Base-by-base conservation (phyloP, 2,797 vertebrate species). In the Streptopelia turtur region DNA sequence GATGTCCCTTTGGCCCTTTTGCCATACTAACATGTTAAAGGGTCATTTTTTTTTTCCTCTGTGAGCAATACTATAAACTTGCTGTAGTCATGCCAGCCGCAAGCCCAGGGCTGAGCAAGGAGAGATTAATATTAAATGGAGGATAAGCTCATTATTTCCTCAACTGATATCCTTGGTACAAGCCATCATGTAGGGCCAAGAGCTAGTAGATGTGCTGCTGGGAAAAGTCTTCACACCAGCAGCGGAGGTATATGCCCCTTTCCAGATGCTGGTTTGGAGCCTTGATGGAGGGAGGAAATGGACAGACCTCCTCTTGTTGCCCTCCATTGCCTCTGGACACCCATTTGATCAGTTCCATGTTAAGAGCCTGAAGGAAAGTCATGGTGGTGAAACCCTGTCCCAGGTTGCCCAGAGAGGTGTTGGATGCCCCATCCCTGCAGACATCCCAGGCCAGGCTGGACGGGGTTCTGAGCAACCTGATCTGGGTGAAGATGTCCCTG, bases 61-160 rank as follows among this genome's bases (percentile, higher is more conserved):
- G 0, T 11, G 13, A 83, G 24, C 20, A 14, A 10, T 43, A 31
- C 35, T 83, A 80, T 30, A 50, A 78, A 49, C 35, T 6, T 78
- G 31, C 45, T 50, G 17, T 20, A 33, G 53, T 11, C 10, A 41
- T 0, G 0, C 9, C 11, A 74, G 43, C 12, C 24, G 53, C 1
- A 1, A 85, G 57, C 10, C 31, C 31, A 49, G 27, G 10, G 7
- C 17, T 74, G 52, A 83, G 82, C 24, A 28, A 68, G 33, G 33
- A 80, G 18, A 72, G 30, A 18, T 70, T 30, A 24, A 52, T 8
- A 43, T 45, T 60, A 60, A 94, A 72, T 5, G 45, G 59, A 1
- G 3, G 5, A 11, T 52, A 33, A 91, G 30, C 6, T 28, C 14
- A 2, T 56, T n/a, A 70, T 75, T 86, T 77, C 16, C 63, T 84